Evolutionary conservation across 2,113 vertebrate genomes (phyloP), one percentile per base, ranked within the genome.

Genomic region (Atherinomorus stipes): DNA sequence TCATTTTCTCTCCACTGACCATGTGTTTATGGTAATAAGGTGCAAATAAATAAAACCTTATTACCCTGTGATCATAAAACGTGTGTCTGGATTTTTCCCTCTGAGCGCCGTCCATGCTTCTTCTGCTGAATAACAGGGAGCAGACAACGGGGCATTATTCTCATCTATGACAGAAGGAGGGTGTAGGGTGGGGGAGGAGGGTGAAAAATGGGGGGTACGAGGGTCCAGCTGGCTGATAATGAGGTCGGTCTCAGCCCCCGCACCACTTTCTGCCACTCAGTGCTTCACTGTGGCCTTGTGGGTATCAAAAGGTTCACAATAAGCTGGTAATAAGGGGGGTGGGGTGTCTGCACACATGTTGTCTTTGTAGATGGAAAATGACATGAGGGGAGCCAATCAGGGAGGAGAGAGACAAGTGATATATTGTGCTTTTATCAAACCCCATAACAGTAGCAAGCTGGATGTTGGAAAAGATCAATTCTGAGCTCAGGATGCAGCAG

Each of bases 181-280:
- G 49, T 49, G 73, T 28, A 19, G 62, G 26, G 10, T 16, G 56
- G 4, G 21, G 51, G 44, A 47, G 37, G 78, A 28, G 64, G 76
- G 78, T 67, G 54, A 60, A 54, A 52, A 9, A 16, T 3, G 38
- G 26, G 38, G 68, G 23, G 6, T n/a, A 2, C 1, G 10, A 64
- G 31, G 25, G 74, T 81, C 83, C 88, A 90, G 82, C 83, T 90
- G 88, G 84, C 45, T 52, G 71, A 67, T 89, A 91, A 92, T 89
- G 87, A 89, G 89, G 80, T 67, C 45, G 37, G 52, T 73, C 68
- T 83, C 71, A 44, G 57, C 85, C 81, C 80, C 71, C 40, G n/a
- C 37, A 3, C 73, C 79, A 63, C 77, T 54, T 71, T 56, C 28
- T 42, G 13, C 71, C 74, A 37, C 47, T 65, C 65, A 54, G 62